Evolutionary conservation across 2,797 vertebrate genomes (phyloP).

Genomic region (Staurois parvus): DNA sequence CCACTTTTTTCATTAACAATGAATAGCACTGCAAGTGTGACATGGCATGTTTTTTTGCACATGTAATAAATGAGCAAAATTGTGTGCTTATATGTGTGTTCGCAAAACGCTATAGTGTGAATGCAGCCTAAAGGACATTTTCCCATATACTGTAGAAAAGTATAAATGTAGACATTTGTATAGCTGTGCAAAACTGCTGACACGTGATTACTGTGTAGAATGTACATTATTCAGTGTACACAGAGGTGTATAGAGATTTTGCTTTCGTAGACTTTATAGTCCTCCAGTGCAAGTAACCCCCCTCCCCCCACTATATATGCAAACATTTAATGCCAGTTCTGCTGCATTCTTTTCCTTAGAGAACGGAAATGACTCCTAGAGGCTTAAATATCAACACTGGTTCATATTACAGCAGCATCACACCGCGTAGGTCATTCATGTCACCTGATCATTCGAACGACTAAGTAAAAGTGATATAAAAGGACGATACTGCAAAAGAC

Average conservation of each 20-base stretch:
- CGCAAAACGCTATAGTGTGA: no score
- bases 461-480: neutral
- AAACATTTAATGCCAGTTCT: conserved; percentile 4
- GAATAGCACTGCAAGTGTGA: no score
- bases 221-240: no score
- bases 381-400: neutral
- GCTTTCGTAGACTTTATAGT: neutral
- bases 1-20: no score
- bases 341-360: conserved; percentile 9
- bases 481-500: neutral
- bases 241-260: neutral
- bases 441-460: neutral
- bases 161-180: no score
- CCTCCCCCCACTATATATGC: neutral
- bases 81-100: no score
- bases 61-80: no score
- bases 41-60: no score
- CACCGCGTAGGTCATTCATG: neutral
- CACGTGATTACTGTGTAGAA: neutral
- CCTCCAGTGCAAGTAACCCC: neutral
- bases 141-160: no score
- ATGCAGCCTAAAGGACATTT: no score
- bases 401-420: conserved; percentile 7
- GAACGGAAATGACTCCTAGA: neutral
- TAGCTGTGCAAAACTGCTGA: no score